Percentiles rank a stretch among this genome's conserved stretches.
Conservation (phyloP, 2,797 vertebrate genomes). For the Lagocephalus sceleratus region DNA sequence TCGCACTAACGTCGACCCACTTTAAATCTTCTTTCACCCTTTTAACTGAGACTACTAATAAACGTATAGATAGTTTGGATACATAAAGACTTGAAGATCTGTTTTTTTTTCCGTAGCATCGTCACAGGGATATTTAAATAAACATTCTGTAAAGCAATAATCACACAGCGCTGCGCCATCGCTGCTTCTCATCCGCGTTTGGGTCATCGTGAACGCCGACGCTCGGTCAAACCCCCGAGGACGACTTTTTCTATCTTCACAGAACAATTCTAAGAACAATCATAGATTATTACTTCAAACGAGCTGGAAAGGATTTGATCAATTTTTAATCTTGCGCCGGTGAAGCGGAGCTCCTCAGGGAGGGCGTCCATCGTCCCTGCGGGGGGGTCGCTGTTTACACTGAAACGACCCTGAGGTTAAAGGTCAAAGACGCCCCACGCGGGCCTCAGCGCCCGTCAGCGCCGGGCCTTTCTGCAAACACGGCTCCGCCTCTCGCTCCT, state of each 20-base stretch:
- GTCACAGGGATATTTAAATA: slow-evolving; percentile 54
- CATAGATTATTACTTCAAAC: no score
- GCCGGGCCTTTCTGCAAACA: neutral
- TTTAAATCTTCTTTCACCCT: slow-evolving; percentile 5
- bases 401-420: neutral
- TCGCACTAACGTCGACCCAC: neutral
- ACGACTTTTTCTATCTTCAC: no score
- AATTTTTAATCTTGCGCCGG: no score
- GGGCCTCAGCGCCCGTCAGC: no score
- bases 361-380: no score
- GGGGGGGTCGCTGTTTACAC: neutral
- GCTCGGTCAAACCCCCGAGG: no score
- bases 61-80: slow-evolving; percentile 9
- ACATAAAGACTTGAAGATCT: slow-evolving; percentile 13
- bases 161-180: slow-evolving; percentile 31
- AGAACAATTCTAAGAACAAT: no score
- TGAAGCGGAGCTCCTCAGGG: neutral
- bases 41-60: neutral
- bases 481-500: neutral
- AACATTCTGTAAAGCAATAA: slow-evolving; percentile 74
- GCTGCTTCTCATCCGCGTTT: slow-evolving; percentile 8
- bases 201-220: slow-evolving; percentile 7
- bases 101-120: slow-evolving; percentile 54
- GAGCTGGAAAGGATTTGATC: no score
- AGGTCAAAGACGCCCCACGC: neutral